Base-by-base conservation (phyloP, 1,140 invertebrate species). In the Phortica variegata region DNA sequence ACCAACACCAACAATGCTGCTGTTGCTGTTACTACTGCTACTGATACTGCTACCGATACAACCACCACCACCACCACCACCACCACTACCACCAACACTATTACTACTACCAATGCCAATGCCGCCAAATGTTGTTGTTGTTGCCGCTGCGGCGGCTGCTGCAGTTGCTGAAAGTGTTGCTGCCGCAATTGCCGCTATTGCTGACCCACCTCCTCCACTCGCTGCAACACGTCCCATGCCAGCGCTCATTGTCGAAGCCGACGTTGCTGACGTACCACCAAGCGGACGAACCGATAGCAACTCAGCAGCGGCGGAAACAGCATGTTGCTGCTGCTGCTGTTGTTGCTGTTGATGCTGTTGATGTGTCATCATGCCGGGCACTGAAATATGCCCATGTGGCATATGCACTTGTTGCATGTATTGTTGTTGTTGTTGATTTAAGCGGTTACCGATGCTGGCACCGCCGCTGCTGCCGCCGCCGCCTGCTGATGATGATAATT, bases 121-220 rank as follows among this genome's bases (percentile, higher is more conserved):
- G 17, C 36, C 37, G 19, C 45, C 45, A 40, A 52, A 43, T 39
- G 52, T 32, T 41, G 32, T 46, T 47, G 47, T 26, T 47, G 16
- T 33, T 37, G 38, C 17, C 23, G 43, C 21, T 52, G 56, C 29
- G 18, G 21, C 16, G 43, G 43, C 50, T 56, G 61, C 47, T 52
- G 62, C 39, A 56, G 56, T 54, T 49, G 61, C 54, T 56, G 48
- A 43, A 49, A 54, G 53, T 50, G 49, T 48, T 52, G 52, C 38
- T 39, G 49, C 44, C 55, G 47, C 47, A 44, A 52, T 43, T 43
- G 49, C 38, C 18, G 56, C 43, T 52, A 54, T 52, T 52, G 69
- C 60, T 61, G 69, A 66, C 66, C 66, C 66, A 71, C 66, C 66
- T 71, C 66, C 68, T 71, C 63, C 63, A 57, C 61, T 61, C 15